phyloP scores from a whole-genome alignment of 1,140 invertebrate genomes.

The Habropoda laboriosa region DNA sequence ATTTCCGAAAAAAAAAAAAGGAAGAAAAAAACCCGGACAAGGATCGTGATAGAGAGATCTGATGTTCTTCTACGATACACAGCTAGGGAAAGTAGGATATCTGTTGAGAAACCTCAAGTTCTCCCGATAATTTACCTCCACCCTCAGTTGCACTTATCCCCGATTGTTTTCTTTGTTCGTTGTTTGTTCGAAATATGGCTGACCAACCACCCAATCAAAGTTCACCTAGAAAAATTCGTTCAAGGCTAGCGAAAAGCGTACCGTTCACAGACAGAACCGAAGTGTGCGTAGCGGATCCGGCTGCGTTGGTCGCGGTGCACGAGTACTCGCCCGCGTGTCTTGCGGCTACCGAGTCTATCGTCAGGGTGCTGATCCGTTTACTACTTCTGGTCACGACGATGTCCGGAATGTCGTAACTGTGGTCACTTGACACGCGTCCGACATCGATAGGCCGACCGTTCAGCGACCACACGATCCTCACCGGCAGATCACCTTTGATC shows the following conservation, averaged over 20 bases:
- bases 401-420: slow-evolving; percentile 79
- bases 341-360: slow-evolving; percentile 86
- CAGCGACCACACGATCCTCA: slow-evolving; percentile 88
- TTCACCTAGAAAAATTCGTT: slow-evolving; percentile 28
- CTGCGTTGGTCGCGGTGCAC: slow-evolving; percentile 87
- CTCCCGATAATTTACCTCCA: slow-evolving; percentile 35
- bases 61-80: too few species aligned
- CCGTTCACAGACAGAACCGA: slow-evolving; percentile 89
- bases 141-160: slow-evolving; percentile 25
- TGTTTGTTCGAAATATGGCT: slow-evolving; percentile 29
- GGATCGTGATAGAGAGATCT: too few species aligned
- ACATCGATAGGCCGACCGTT: slow-evolving; percentile 79
- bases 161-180: too few species aligned
- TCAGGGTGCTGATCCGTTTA: slow-evolving; percentile 87
- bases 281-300: slow-evolving; percentile 85
- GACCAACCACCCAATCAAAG: slow-evolving; percentile 62
- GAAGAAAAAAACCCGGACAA: too few species aligned
- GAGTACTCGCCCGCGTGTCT: slow-evolving; percentile 89
- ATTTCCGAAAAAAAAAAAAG: too few species aligned
- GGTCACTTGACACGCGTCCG: slow-evolving; percentile 66
- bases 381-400: slow-evolving; percentile 85
- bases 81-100: too few species aligned
- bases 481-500: slow-evolving; percentile 88
- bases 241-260: slow-evolving; percentile 72
- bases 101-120: too few species aligned